Evolutionary conservation across 2,797 vertebrate genomes (phyloP).

Genomic region (Hoplostethus mediterraneus): DNA sequence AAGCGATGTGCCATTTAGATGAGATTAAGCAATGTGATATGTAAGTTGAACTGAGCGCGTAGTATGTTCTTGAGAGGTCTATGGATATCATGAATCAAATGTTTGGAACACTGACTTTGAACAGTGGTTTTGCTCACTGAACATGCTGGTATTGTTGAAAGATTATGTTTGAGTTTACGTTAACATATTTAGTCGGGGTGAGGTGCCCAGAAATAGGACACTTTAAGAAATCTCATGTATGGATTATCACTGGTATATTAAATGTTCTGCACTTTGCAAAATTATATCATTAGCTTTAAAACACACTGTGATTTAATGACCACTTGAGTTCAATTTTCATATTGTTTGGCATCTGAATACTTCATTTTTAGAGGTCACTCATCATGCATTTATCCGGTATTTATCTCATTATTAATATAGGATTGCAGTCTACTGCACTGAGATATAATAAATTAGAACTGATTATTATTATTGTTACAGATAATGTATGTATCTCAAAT

Average conservation of each 20-base stretch:
- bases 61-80: not conserved
- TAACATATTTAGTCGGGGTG: not conserved
- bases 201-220: slow-evolving; percentile 8
- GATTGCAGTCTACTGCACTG: not conserved
- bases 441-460: not conserved
- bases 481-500: not conserved
- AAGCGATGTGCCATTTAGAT: not conserved
- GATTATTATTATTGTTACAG: not conserved
- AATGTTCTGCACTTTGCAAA: not conserved
- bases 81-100: slow-evolving; percentile 4
- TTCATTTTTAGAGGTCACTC: not conserved
- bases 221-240: not conserved
- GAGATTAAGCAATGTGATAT: slow-evolving; percentile 13
- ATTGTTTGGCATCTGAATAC: not conserved
- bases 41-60: slow-evolving; percentile 14
- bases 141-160: not conserved
- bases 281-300: slow-evolving; percentile 1
- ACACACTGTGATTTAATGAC: slow-evolving; percentile 16
- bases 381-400: not conserved
- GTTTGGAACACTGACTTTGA: not conserved
- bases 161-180: no score
- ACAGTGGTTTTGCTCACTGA: slow-evolving; percentile 11
- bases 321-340: not conserved
- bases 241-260: not conserved
- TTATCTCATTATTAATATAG: slow-evolving; percentile 2